Evolutionary conservation across 2,888 invertebrate species (phyloP).

Genomic region (Itoplectis maculator): DNA sequence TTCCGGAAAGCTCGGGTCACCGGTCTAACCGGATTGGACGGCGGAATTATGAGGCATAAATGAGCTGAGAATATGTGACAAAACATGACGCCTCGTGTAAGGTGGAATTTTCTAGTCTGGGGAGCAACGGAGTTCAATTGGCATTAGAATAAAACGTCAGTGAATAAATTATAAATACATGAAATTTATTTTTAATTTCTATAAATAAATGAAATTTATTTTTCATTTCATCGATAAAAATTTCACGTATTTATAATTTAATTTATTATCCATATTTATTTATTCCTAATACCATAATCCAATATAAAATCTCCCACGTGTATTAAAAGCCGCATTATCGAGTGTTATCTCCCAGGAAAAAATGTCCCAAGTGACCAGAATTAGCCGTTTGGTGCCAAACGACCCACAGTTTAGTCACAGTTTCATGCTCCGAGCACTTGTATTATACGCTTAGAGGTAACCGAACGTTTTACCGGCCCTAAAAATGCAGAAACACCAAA

Average conservation of each 20-base stretch:
- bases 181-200: too few relatives aligned
- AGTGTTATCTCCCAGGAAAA: neutral
- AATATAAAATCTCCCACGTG: neutral
- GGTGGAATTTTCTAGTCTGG: neutral
- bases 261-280: too few relatives aligned
- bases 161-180: too few relatives aligned
- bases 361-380: neutral
- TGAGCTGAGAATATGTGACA: constrained; percentile 14
- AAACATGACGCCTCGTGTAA: neutral
- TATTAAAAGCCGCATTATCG: neutral
- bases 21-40: constrained; percentile 33
- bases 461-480: constrained; percentile 57
- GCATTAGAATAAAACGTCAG: too few relatives aligned
- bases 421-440: constrained; percentile 62
- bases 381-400: constrained; percentile 9
- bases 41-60: constrained; percentile 38
- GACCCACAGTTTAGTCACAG: constrained; percentile 46
- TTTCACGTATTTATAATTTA: too few relatives aligned
- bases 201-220: too few relatives aligned
- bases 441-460: constrained; percentile 69
- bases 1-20: constrained; percentile 48
- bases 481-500: constrained; percentile 43
- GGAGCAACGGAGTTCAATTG: too few relatives aligned
- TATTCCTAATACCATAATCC: neutral
- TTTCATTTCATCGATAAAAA: too few relatives aligned